Evolutionary conservation across 1,140 invertebrate genomes (phyloP).

Genomic region (Ephestia elutella): DNA sequence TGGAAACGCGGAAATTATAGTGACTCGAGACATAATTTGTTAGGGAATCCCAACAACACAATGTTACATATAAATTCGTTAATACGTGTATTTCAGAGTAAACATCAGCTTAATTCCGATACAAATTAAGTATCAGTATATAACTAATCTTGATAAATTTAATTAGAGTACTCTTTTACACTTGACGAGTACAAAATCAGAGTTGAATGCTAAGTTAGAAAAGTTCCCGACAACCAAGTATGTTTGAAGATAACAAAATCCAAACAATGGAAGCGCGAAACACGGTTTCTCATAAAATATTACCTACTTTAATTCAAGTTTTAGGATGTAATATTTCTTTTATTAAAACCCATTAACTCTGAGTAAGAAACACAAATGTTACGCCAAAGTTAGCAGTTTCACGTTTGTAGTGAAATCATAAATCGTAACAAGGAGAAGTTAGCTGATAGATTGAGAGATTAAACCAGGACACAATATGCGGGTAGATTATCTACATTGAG

Average conservation of each 20-base stretch:
- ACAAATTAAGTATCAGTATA: too few species aligned
- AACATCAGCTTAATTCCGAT: too few species aligned
- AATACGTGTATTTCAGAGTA: too few species aligned
- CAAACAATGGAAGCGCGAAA: neutral
- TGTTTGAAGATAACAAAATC: neutral
- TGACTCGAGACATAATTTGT: too few species aligned
- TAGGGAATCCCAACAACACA: too few species aligned
- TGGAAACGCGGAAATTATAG: too few species aligned
- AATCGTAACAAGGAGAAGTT: neutral
- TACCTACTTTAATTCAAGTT: neutral
- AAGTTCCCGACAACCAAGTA: neutral
- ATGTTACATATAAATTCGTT: too few species aligned
- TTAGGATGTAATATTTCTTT: neutral
- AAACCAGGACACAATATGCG: constrained; percentile 13
- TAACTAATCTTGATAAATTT: too few species aligned
- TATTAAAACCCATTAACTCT: neutral
- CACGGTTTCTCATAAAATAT: neutral
- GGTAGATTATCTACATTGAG: constrained; percentile 20
- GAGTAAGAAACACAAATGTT: neutral
- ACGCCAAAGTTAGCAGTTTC: neutral
- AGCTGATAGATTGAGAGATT: neutral
- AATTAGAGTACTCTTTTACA: too few species aligned
- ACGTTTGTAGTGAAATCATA: neutral
- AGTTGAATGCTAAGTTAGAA: neutral
- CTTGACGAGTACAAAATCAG: too few species aligned